Base-by-base conservation (phyloP, 2,113 vertebrate species). In the Fregata magnificens region DNA sequence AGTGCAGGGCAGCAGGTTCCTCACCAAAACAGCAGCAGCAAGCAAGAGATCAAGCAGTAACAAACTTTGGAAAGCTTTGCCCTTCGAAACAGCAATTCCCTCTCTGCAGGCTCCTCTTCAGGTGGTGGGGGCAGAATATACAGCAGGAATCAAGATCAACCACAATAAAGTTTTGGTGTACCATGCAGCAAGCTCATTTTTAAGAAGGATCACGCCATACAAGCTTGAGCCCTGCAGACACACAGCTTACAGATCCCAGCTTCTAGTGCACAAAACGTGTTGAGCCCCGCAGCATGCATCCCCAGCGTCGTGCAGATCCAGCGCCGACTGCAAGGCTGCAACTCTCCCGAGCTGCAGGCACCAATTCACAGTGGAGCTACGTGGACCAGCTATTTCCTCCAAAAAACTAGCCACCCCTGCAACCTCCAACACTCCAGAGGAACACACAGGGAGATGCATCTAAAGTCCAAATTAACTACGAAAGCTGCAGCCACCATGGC, bases 1-100 rank as follows among this genome's bases (percentile, higher is more conserved):
- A 31, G 20, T 36, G 63, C 7, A 2, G 17, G 20, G 36, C 65
- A 82, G 44, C 21, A 67, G 15, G 25, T 12, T 80, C 77, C 62
- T 53, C 77, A 58, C 32, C 72, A 9, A 10, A 82, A n/a, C 3
- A 2, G 70, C n/a, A 65, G 29, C 6, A 55, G 16, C 32, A 18
- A 36, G 38, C 3, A 5, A 34, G 45, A 6, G 2, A 13, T 16
- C 5, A 13, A 70, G 32, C 11, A 1, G n/a, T 5, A 13, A 31
- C 44, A 25, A 56, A 44, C 11, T 36, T 7, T 2, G 74, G 52
- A 32, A 83, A 83, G 28, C 34, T 91, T 5, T 88, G 38, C 16
- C 56, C n/a, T 53, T 62, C 2, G 2, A 49, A 82, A 36, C 0
- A 6, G 7, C 16, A 16, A 12, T 2, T 49, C 18, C 61, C 15